A percentile compares a stretch with the other conserved stretches of the same genome.
Evolutionary conservation across 2,888 invertebrate genomes (phyloP).

Genomic region (Bruchidius siliquastri): DNA sequence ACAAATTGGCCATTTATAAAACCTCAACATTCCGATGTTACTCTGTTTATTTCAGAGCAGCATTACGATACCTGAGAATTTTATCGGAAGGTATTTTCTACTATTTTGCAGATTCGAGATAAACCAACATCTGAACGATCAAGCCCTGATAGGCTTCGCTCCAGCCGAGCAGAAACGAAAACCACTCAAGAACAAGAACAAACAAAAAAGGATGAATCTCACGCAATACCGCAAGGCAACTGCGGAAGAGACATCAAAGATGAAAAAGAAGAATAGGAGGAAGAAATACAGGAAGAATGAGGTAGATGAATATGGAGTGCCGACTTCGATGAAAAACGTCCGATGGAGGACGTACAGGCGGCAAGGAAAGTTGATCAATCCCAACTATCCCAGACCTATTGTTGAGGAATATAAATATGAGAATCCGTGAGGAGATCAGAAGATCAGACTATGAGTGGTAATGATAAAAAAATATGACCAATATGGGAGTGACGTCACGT

Average conservation of each 20-base stretch:
- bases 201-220: neutral
- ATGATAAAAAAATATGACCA: too few species aligned
- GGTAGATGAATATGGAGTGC: slow-evolving; percentile 22
- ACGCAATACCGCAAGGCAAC: slow-evolving; percentile 9
- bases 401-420: slow-evolving; percentile 46
- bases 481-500: too few species aligned
- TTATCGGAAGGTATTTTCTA: too few species aligned
- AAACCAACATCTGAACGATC: slow-evolving; percentile 20
- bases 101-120: slow-evolving; percentile 15
- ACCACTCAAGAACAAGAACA: slow-evolving; percentile 7
- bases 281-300: slow-evolving; percentile 44
- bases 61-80: too few species aligned
- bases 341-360: slow-evolving; percentile 56
- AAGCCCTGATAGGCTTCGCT: slow-evolving; percentile 17
- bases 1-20: too few species aligned
- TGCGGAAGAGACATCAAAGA: slow-evolving; percentile 13
- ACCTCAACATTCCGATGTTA: too few species aligned
- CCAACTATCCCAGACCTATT: slow-evolving; percentile 56
- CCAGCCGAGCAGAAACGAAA: slow-evolving; percentile 7
- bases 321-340: slow-evolving; percentile 40
- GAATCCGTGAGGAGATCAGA: too few species aligned
- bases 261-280: slow-evolving; percentile 28
- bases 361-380: slow-evolving; percentile 50
- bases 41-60: too few species aligned
- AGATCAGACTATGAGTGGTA: too few species aligned